Evolutionary conservation across 1,140 invertebrate species (phyloP), one percentile per base, ranked within the genome.

Genomic region (Heliconius hewitsoni): DNA sequence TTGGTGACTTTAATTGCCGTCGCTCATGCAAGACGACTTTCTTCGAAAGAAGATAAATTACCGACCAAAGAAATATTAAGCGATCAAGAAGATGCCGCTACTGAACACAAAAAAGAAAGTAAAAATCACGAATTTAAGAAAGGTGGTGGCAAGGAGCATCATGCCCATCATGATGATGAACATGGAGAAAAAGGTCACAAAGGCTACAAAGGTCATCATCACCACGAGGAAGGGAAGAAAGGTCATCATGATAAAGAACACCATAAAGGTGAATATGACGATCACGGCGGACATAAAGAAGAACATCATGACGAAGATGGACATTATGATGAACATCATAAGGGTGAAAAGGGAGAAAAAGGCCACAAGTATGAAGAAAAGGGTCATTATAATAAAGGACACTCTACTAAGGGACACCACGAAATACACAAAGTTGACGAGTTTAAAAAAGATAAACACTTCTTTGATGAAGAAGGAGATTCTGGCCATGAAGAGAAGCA

Each of bases 401-500:
- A 97, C 88, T 97, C 96, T 1, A 97, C 96, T 57, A 97, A 97
- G n/a, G 97, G 97, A 79, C 97, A 97, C 81, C 96, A 97, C 84
- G 97, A 96, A 87, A 96, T 96, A 55, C 97, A 97, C 86, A 97
- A 97, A 84, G 84, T 94, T 11, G 97, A 98, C 82, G 97, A 97
- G 86, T 97, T 96, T 76, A 94, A 94, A 83, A 94, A 94, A 81
- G 91, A 94, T 75, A 94, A 94, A 85, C 86, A 88, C 57, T 97
- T 97, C 92, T 97, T 97, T 85, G 97, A 97, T 72, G 97, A 97
- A 87, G 96, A 95, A 83, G 96, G 97, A 82, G 97, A 97, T 81
- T 96, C 96, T 5, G 97, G 96, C 1, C 96, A 97, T 74, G 96
- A 97, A 83, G 95, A 96, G 83, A 95, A 96, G 77, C 95, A 97